phyloP scores from a whole-genome alignment of 2,797 vertebrate species.

The Streptopelia turtur region DNA sequence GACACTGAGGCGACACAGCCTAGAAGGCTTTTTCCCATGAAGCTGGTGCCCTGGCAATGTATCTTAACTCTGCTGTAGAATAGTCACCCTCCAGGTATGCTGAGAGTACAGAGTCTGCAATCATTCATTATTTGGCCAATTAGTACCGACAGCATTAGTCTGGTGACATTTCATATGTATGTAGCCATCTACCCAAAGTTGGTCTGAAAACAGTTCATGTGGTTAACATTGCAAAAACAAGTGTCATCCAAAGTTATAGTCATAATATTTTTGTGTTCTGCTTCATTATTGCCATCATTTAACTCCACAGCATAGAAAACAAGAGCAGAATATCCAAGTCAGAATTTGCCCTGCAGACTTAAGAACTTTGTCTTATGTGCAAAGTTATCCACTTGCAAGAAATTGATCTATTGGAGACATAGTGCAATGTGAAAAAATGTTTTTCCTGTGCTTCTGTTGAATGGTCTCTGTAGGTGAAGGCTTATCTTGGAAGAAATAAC shows the following conservation, averaged over 20 bases:
- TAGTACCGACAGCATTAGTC: background rate
- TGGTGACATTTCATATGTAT: background rate
- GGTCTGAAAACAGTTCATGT: background rate
- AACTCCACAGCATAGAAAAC: background rate
- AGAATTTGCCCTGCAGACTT: background rate
- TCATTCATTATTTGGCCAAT: background rate
- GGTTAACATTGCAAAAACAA: background rate
- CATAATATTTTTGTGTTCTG: background rate
- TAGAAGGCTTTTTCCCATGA: background rate
- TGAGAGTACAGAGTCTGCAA: background rate
- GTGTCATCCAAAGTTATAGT: background rate
- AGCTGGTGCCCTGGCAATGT: background rate
- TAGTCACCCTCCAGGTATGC: background rate
- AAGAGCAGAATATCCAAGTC: background rate
- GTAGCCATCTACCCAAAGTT: rapidly evolving
- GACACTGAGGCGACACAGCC: background rate
- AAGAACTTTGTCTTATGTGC: background rate
- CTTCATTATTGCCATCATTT: background rate
- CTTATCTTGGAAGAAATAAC: constrained; percentile 14
- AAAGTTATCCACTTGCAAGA: background rate
- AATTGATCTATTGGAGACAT: background rate
- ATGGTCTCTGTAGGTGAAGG: background rate
- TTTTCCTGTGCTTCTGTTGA: background rate
- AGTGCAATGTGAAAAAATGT: background rate
- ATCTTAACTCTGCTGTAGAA: background rate